A percentile compares a stretch with the other conserved stretches of the same genome.
These are phyloP conservation scores for Cantharis lateralis DNA, from an alignment of 2,888 invertebrate genomes.

Conservation along the genomic window DNA sequence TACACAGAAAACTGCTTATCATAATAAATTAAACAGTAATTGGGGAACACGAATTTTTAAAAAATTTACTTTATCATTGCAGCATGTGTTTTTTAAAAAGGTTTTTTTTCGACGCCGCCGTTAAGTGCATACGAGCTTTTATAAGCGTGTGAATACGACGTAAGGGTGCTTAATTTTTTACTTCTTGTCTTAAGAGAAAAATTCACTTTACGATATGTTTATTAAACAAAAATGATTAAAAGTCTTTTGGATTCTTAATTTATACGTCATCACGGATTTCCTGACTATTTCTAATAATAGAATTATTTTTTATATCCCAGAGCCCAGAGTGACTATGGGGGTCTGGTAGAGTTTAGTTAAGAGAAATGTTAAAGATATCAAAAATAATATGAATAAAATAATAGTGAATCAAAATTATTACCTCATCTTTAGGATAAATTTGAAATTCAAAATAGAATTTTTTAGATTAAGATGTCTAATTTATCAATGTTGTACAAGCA, in stretches of 20 bases:
- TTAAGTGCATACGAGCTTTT: conserved; percentile 23
- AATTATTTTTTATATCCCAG: neutral
- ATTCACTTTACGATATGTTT: neutral
- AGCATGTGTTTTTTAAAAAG: neutral
- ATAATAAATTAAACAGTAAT: neutral
- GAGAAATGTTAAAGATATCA: neutral
- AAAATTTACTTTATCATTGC: neutral
- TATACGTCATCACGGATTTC: neutral
- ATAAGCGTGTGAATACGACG: conserved; percentile 21
- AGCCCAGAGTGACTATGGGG: neutral
- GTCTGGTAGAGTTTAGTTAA: neutral
- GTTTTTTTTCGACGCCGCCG: conserved; percentile 9
- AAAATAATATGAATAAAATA: neutral
- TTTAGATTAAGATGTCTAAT: neutral
- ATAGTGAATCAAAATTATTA: neutral
- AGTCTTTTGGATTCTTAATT: neutral
- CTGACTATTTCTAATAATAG: neutral
- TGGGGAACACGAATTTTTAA: neutral
- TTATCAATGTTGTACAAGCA: neutral
- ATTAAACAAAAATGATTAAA: neutral
- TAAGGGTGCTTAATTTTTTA: conserved; percentile 22
- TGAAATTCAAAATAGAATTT: neutral
- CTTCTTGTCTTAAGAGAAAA: neutral
- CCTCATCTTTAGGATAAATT: neutral
- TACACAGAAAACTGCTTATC: neutral